A percentile compares a stretch with the other conserved stretches of the same genome.
These are phyloP conservation scores for Fulica atra DNA, from an alignment of 2,113 vertebrate genomes.

Conservation along the genomic window DNA sequence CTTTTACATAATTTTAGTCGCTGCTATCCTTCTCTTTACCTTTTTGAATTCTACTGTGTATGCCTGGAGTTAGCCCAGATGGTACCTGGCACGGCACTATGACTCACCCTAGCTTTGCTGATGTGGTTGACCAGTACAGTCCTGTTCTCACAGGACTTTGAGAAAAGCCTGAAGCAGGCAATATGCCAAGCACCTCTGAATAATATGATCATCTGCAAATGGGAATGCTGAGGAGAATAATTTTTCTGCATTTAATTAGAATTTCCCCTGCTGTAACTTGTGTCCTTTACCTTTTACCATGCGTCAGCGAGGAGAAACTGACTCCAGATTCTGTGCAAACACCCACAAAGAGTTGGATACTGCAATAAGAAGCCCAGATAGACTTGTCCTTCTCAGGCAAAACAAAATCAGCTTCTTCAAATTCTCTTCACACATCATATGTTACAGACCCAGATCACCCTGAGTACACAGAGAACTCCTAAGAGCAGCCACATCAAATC, in stretches of 20 bases:
- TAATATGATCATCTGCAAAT: neutral
- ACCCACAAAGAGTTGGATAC: neutral
- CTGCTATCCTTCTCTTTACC: neutral
- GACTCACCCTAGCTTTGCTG: neutral
- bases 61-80: neutral
- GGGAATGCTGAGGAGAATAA: neutral
- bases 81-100: accelerated
- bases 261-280: neutral
- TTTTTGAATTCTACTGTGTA: neutral
- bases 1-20: neutral
- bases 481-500: neutral
- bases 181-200: neutral
- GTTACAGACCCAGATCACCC: neutral
- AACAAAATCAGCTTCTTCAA: neutral
- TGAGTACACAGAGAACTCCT: neutral
- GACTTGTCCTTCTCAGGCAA: neutral
- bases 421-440: neutral
- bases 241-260: neutral
- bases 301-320: neutral
- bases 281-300: accelerated
- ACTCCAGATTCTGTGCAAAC: neutral
- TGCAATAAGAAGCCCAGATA: neutral
- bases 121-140: neutral
- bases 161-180: neutral
- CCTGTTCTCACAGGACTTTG: accelerated